Percentiles rank a stretch among this genome's conserved stretches.
Evolutionary conservation across 2,888 invertebrate species (phyloP).

Genomic region (Netelia virgata): DNA sequence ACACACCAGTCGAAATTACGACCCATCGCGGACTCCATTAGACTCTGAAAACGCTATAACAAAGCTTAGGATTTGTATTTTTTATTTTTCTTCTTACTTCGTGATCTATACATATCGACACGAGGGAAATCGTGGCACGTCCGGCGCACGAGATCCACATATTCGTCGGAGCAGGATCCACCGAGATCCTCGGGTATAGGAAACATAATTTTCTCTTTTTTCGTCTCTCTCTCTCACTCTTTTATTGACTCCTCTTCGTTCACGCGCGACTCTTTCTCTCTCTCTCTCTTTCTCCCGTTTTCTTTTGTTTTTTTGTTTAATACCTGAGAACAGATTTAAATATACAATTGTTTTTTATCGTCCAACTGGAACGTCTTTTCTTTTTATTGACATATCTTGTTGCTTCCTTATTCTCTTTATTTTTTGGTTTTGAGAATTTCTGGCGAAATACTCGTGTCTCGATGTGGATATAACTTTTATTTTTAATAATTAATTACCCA

Average conservation of each 20-base stretch:
- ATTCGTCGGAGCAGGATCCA: conserved; percentile 47
- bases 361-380: not conserved
- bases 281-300: not conserved
- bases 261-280: not conserved
- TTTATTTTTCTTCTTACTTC: conserved; percentile 31
- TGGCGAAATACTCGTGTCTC: conserved; percentile 4
- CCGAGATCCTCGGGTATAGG: conserved; percentile 41
- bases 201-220: conserved; percentile 44
- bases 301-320: conserved; percentile 25
- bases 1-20: conserved; percentile 60
- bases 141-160: conserved; percentile 60
- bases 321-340: conserved; percentile 58
- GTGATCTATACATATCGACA: conserved; percentile 44
- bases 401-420: not conserved
- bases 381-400: not conserved
- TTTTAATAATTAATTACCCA: conserved; percentile 50
- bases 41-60: conserved; percentile 75
- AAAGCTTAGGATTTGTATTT: conserved; percentile 70
- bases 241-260: not conserved
- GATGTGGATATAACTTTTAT: not conserved
- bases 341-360: conserved; percentile 18
- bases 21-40: conserved; percentile 64
- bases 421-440: not conserved
- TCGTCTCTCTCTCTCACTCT: conserved; percentile 14
- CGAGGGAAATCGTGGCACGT: conserved; percentile 48